Evolutionary conservation across 2,888 invertebrate genomes (phyloP), one percentile per base, ranked within the genome.

Genomic region (Pyrrhia umbra): DNA sequence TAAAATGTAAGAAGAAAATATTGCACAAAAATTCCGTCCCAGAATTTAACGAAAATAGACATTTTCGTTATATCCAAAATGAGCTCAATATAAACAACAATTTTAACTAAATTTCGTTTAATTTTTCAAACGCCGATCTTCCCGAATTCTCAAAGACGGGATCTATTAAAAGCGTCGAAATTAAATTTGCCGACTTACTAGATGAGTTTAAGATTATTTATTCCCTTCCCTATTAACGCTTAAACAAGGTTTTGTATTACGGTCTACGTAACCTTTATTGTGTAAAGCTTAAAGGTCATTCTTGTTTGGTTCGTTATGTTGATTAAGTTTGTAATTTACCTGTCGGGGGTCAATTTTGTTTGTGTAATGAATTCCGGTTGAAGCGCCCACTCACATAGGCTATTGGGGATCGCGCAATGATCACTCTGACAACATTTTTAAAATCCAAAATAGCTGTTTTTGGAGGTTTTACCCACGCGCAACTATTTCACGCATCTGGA

Each of bases 161-260:
- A 68, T 77, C 77, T 82, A 82, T 83, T 83, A 83, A 79, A 79
- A 77, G 75, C 68, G 72, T 62, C 68, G 52, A 83, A 87, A 87
- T 87, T 86, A 84, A 85, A 86, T 86, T 85, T 77, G 61, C 79
- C 65, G 75, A 82, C 72, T 80, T 80, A 76, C 74, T 64, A 72
- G 68, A 81, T 79, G 76, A 82, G 81, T 85, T 88, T 83, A 77
- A 82, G 81, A 86, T 88, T 88, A 88, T 87, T 88, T 88, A 89
- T 88, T 84, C 81, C 81, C 55, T 75, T 79, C 74, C 80, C 81
- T 75, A 84, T 88, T 87, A 83, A 84, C 77, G 77, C 72, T 68
- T 81, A 68, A 59, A 61, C 77, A 69, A 55, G 45, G 47, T 45
- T 61, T 18, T 67, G 3, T 21, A 18, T 58, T 62, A 39, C 71